Conservation (phyloP, 23 tunicate genomes). For the Pegea sp. region DNA sequence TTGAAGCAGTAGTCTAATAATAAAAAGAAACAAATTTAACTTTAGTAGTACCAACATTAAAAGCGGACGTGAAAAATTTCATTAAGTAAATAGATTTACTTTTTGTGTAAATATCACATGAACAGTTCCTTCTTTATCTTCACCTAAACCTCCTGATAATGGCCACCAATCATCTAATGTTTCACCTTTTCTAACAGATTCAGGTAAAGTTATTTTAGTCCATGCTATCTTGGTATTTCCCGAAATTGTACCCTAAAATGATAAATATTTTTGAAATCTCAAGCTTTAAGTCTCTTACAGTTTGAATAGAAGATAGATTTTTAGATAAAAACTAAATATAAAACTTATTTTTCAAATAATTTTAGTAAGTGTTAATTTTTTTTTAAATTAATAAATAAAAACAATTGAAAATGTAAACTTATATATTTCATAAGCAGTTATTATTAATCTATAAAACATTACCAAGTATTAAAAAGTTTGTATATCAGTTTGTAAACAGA, state of each 20-base stretch:
- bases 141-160: conserved; percentile 51
- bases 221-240: conserved; percentile 56
- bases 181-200: conserved; percentile 20
- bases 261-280: background rate
- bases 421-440: no score
- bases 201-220: conserved; percentile 23
- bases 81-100: conserved; percentile 12
- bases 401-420: no score
- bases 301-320: background rate
- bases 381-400: no score
- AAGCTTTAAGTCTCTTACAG: background rate
- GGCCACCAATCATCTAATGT: conserved; percentile 82
- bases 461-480: no score
- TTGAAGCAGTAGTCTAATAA: no score
- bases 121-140: conserved; percentile 57
- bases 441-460: no score
- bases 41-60: no score
- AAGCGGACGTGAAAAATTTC: background rate
- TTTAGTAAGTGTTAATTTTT: no score
- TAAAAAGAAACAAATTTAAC: no score
- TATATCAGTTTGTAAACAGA: no score
- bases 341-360: background rate
- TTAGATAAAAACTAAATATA: background rate
- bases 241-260: conserved; percentile 19
- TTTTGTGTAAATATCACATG: conserved; percentile 33